Evolutionary conservation across 1,140 invertebrate genomes (phyloP), one percentile per base, ranked within the genome.

Genomic region (Micrasema minimum): DNA sequence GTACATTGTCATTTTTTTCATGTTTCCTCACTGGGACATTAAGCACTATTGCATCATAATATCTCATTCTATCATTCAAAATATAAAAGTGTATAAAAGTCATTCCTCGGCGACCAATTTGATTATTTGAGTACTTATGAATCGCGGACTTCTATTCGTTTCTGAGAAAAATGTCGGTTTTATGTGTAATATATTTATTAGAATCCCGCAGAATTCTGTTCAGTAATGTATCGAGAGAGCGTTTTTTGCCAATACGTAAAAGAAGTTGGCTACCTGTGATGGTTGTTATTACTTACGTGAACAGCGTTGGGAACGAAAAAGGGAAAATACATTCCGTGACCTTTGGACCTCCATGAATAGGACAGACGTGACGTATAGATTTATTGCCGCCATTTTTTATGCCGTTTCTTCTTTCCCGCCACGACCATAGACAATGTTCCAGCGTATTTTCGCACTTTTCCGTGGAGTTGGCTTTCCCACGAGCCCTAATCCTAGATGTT

Each of bases 341-440:
- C 55, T 53, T 53, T n/a, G 26, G 26, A 31, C 55, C 55, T 59
- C 53, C 22, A 41, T 59, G 55, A 59, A 59, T 59, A 41, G 31
- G 37, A 11, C 7, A 59, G 9, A 59, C 55, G 37, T 53, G 50
- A 53, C 11, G 12, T 53, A 43, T 41, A 22, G 37, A 59, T 59
- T 59, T 59, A 59, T 41, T 11, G 16, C 37, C 22, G 16, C 35
- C 35, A 41, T 11, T 22, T 59, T 41, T 59, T 59, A 59, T 55
- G 22, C 38, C n/a, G 35, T 41, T 20, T 41, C 16, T 16, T 12
- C 35, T 20, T n/a, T 23, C 38, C 18, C 37, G 5, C 55, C 35
- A 22, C 18, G 35, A 41, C 55, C 35, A 59, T 38, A 59, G 16
- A 59, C 55, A 59, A 38, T 38, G 6, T 57, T 37, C 31, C 18